Conservation (phyloP, 2,113 vertebrate species). For the Steatornis caripensis region DNA sequence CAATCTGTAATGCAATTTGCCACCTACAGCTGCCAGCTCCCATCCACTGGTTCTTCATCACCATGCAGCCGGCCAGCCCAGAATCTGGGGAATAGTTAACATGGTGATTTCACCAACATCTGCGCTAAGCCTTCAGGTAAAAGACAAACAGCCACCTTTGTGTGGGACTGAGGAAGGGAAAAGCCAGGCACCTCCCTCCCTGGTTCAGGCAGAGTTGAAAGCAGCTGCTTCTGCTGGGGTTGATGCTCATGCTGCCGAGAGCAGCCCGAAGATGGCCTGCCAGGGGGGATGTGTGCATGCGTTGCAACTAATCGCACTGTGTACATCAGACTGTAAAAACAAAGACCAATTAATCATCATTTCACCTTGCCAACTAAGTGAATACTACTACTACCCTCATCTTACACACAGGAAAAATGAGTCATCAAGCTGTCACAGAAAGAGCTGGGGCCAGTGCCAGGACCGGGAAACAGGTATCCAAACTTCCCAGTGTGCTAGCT, state of each 20-base stretch:
- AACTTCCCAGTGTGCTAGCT: not conserved
- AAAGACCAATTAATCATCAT: not conserved
- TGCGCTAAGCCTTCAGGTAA: not conserved
- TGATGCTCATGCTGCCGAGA: not conserved
- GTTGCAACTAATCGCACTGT: not conserved
- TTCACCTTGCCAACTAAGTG: not conserved
- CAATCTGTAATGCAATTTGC: not conserved
- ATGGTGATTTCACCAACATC: not conserved
- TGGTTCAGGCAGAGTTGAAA: not conserved
- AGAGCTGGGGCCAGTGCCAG: not conserved
- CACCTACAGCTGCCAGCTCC: not conserved
- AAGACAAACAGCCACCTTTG: not conserved
- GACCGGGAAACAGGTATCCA: not conserved
- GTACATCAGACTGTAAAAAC: not conserved
- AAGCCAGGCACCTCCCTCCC: not conserved
- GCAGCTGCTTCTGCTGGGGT: not conserved
- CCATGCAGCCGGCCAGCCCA: not conserved
- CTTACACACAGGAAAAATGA: not conserved
- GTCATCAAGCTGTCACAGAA: not conserved
- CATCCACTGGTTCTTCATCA: not conserved
- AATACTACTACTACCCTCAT: not conserved
- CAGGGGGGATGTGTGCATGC: fast-evolving
- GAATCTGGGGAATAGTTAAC: not conserved
- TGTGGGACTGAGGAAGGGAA: not conserved
- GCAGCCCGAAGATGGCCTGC: fast-evolving